phyloP scores from a whole-genome alignment of 2,888 invertebrate genomes.

The Drosophila birchii region DNA sequence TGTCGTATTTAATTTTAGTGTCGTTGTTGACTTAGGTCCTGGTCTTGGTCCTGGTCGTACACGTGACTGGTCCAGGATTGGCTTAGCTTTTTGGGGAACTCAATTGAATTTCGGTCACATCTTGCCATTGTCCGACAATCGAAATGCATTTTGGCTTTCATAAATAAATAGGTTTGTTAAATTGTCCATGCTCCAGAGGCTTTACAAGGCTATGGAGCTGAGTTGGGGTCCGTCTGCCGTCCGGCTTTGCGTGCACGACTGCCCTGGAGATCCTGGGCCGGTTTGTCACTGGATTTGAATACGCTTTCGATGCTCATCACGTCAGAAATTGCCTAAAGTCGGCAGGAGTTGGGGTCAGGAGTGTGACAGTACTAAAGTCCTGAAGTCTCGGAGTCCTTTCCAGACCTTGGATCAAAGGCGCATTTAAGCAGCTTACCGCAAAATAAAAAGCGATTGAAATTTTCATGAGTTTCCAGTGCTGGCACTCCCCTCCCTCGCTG shows the following conservation, averaged over 20 bases:
- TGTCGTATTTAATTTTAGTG: conserved; percentile 36
- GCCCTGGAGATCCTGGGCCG: conserved; percentile 31
- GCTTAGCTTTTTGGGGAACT: conserved; percentile 51
- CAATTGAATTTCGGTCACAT: conserved; percentile 65
- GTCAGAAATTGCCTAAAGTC: conserved; percentile 49
- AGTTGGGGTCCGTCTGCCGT: conserved; percentile 2
- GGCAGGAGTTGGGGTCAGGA: conserved; percentile 18
- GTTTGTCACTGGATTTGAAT: conserved; percentile 75
- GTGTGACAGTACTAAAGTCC: background rate
- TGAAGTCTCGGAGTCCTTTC: background rate
- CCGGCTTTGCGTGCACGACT: conserved; percentile 26
- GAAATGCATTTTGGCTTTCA: conserved; percentile 71
- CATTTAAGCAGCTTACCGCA: conserved; percentile 74
- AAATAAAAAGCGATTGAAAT: conserved; percentile 73
- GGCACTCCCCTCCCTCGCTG: background rate
- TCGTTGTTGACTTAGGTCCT: conserved; percentile 29
- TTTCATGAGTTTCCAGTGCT: conserved; percentile 46
- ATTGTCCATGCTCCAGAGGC: conserved; percentile 60
- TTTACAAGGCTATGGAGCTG: conserved; percentile 18
- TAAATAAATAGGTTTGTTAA: conserved; percentile 76
- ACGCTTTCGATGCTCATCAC: conserved; percentile 69
- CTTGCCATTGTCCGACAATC: conserved; percentile 50
- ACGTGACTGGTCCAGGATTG: conserved; percentile 66
- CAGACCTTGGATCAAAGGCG: conserved; percentile 59
- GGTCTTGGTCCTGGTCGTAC: background rate